A percentile compares a stretch with the other conserved stretches of the same genome.
phyloP scores from a whole-genome alignment of 2,888 invertebrate genomes.

The Drosophila niveifrons region DNA sequence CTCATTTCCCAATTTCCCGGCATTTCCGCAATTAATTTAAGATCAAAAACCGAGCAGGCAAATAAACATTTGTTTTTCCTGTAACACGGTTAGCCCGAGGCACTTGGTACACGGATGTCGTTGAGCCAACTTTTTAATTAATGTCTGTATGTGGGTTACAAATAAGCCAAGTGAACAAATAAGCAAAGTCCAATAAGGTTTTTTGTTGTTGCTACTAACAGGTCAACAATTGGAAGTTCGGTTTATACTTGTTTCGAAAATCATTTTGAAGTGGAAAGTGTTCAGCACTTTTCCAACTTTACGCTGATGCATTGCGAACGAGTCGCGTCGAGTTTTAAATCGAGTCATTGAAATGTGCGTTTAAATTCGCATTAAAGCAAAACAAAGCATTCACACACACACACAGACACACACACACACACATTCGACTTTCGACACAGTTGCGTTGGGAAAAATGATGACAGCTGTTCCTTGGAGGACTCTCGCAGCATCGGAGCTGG shows the following conservation, averaged over 20 bases:
- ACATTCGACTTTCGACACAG: constrained; percentile 12
- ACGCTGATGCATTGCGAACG: not conserved
- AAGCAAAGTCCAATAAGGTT: not conserved
- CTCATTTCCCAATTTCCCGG: constrained; percentile 12
- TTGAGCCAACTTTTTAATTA: constrained; percentile 17
- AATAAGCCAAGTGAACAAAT: not conserved
- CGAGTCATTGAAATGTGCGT: constrained; percentile 32
- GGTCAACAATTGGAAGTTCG: not conserved
- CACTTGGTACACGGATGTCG: constrained; percentile 9
- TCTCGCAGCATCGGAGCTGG: constrained; percentile 2
- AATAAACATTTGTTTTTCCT: constrained; percentile 14
- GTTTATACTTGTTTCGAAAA: too few species aligned
- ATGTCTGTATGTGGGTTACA: constrained; percentile 2
- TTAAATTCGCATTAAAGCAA: constrained; percentile 56
- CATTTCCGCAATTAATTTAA: constrained; percentile 23
- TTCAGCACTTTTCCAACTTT: not conserved
- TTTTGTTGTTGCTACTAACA: not conserved
- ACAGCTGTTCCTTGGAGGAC: constrained; percentile 33
- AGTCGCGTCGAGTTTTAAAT: not conserved
- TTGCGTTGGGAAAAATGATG: constrained; percentile 46
- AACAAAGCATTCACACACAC: not conserved
- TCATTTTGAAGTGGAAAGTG: not conserved
- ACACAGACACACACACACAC: not conserved
- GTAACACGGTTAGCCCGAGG: constrained; percentile 10
- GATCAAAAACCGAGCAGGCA: constrained; percentile 14